Evolutionary conservation across 2,888 invertebrate species (phyloP).

Genomic region (Copidosoma aretas): DNA sequence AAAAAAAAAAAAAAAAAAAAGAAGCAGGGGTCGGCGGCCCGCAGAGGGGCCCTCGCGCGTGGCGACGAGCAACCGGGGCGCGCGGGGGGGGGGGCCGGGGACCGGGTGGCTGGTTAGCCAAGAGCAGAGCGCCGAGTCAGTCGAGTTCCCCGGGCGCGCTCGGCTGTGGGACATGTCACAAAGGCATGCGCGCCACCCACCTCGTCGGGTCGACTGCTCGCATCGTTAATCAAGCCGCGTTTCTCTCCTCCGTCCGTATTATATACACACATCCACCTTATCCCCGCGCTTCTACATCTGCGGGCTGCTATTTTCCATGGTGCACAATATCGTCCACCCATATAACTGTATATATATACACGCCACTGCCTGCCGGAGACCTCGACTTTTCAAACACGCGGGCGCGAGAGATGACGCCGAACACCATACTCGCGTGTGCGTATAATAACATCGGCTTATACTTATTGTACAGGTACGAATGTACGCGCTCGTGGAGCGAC

Average conservation of each 20-base stretch:
- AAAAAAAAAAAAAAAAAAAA: no score
- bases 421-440: background rate
- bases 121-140: no score
- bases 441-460: background rate
- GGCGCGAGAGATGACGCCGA: background rate
- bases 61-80: no score
- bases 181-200: slow-evolving; percentile 64
- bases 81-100: no score
- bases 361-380: background rate
- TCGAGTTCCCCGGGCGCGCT: slow-evolving; percentile 60
- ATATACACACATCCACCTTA: background rate
- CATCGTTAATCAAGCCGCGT: slow-evolving; percentile 60
- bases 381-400: slow-evolving; percentile 33
- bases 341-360: no score
- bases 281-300: background rate
- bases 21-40: no score
- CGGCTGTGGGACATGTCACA: slow-evolving; percentile 51
- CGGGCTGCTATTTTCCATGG: background rate
- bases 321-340: no score
- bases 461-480: no score
- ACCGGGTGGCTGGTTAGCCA: no score
- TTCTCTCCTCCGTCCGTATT: slow-evolving; percentile 26
- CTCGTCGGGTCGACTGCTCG: slow-evolving; percentile 58
- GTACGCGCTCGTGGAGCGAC: background rate
- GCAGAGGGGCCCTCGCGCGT: no score